phyloP scores from a whole-genome alignment of 2,797 vertebrate genomes.

The Sternotherus odoratus region DNA sequence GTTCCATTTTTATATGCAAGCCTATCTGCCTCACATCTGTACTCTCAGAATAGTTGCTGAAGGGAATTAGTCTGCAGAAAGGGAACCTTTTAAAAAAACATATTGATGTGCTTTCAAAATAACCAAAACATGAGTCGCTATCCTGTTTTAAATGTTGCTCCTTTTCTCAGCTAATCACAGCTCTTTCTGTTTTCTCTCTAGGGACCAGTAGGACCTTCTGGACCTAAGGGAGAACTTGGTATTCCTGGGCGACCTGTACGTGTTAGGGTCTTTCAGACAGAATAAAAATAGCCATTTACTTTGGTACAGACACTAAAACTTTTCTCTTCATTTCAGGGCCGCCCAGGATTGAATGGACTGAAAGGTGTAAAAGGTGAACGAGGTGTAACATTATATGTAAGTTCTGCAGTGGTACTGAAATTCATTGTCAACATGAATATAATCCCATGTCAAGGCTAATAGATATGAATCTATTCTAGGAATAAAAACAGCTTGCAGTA shows the following conservation, averaged over 20 bases:
- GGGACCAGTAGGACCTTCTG: constrained; percentile 90
- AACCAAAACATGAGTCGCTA: not conserved
- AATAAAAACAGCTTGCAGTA: not conserved
- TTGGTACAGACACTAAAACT: not conserved
- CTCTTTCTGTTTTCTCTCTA: constrained; percentile 70
- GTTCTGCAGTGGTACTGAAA: constrained; percentile 44
- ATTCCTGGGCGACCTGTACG: constrained; percentile 93
- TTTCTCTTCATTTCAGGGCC: constrained; percentile 84
- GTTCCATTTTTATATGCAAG: not conserved
- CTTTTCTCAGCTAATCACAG: not conserved
- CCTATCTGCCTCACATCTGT: not conserved
- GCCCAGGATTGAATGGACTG: constrained; percentile 87
- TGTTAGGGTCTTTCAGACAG: constrained; percentile 15
- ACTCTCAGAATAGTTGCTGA: not conserved
- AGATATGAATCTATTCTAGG: not conserved
- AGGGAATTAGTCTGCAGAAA: not conserved
- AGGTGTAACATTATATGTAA: constrained; percentile 81
- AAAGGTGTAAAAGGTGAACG: constrained; percentile 90
- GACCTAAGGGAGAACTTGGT: constrained; percentile 94
- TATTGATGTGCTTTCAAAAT: not conserved
- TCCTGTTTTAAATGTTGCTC: not conserved
- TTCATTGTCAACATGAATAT: not conserved
- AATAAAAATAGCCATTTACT: not conserved
- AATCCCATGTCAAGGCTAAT: not conserved
- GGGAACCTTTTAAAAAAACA: not conserved